Base-by-base conservation (phyloP, 2,888 invertebrate species). In the Calliphora vomitoria region DNA sequence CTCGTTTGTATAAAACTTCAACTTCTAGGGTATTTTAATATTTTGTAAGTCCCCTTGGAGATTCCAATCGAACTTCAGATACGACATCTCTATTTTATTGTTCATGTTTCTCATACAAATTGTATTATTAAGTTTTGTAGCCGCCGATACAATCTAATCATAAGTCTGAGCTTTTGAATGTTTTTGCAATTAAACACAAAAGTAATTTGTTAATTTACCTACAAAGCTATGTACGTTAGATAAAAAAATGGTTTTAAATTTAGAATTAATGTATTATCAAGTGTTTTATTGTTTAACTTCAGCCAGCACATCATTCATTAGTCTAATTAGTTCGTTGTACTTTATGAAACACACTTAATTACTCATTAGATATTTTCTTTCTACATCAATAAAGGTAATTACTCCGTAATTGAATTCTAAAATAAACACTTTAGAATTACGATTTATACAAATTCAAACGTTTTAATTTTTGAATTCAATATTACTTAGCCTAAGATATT, bases 201-300 rank as follows among this genome's bases (percentile, higher is more conserved):
- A 53, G n/a, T 15, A 69, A 69, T 50, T 10, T 68, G 25, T 50
- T 15, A n/a, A 25, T n/a, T 69, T 69, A 13, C 60, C n/a, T 74
- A 25, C 44, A 60, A 74, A 74, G 25, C 44, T 60, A n/a, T n/a
- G n/a, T 74, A 47, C 10, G 15, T 66, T 64, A 50, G 35, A 64
- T 50, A 50, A 64, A 76, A n/a, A 62, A 35, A n/a, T 13, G 4
- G n/a, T 8, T 11, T 62, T 75, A n/a, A 18, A 38, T 35, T 58
- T 18, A 72, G n/a, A 74, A 74, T 58, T 74, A 60, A 74, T 74
- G 44, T 74, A 10, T 25, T 74, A 8, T 53, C 35, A 66, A 64
- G 53, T 76, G 76, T 47, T 76, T 50, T 18, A 76, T 11, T 64
- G 68, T 31, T 69, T 31, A 38, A 64, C n/a, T 64, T 38, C 1